Evolutionary conservation across 2,888 invertebrate species (phyloP).

Genomic region (Nemapogon koenigi): DNA sequence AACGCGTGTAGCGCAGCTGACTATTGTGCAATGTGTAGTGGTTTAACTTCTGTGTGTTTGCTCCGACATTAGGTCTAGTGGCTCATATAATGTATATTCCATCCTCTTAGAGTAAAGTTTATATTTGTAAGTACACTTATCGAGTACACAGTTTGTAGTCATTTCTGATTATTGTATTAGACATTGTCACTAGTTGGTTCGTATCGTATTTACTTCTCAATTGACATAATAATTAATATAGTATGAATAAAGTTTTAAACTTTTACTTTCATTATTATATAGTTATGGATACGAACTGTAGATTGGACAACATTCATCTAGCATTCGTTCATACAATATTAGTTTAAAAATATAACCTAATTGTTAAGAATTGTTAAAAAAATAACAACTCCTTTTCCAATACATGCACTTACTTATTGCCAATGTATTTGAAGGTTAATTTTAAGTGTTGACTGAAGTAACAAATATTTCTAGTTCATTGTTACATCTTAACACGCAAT

Average conservation of each 20-base stretch:
- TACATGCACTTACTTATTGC: constrained; percentile 44
- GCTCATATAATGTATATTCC: constrained; percentile 63
- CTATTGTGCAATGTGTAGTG: too few species aligned
- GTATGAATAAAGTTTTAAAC: neutral
- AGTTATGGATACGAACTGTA: neutral
- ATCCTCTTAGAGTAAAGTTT: constrained; percentile 56
- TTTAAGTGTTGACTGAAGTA: constrained; percentile 50
- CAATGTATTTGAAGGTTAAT: constrained; percentile 24
- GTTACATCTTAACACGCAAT: neutral
- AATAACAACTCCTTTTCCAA: constrained; percentile 25
- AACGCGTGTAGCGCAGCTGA: too few species aligned
- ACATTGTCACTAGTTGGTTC: too few species aligned
- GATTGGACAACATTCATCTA: neutral
- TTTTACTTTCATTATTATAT: neutral
- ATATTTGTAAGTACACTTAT: constrained; percentile 55
- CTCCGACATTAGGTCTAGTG: too few species aligned
- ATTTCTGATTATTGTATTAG: too few species aligned
- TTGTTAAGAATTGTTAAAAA: constrained; percentile 24
- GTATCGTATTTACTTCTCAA: too few species aligned
- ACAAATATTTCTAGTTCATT: constrained; percentile 30
- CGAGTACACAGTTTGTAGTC: too few species aligned
- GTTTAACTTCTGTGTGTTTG: too few species aligned
- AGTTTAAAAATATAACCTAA: neutral
- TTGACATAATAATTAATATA: too few species aligned
- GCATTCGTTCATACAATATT: neutral